Base-by-base conservation (phyloP, 2,888 invertebrate genomes). In the Seladonia tumulorum region DNA sequence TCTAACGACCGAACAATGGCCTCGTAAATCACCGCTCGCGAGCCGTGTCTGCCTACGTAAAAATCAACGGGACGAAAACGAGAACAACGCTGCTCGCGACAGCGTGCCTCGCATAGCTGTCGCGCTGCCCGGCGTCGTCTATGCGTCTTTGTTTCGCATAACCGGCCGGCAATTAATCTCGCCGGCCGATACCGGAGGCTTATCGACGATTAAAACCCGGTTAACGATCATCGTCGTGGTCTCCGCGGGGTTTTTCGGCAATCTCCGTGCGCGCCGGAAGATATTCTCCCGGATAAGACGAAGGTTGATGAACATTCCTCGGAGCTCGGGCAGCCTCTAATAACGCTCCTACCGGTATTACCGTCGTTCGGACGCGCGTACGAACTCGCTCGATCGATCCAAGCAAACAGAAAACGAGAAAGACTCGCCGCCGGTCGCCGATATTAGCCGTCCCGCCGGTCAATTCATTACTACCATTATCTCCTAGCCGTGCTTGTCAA, bases 1-100 rank as follows among this genome's bases (percentile, higher is more conserved):
- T 78, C 82, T 80, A 82, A 82, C 82, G 70, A 82, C 57, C 14
- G 77, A 86, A 87, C 87, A 86, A 87, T 86, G 76, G 87, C 71
- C 87, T 53, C 87, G 76, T 87, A 87, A 87, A 87, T 86, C 87
- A 74, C 29, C 49, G 25, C 16, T 49, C 71, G 71, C 86, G 73
- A 57, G 76, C 76, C 76, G 76, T 78, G 63, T 75, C 77, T 80
- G 80, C 80, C 86, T 25, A 86, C 87, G 79, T 82, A 80, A 82
- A 86, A 83, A 86, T 86, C 63, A 7, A 29, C 63, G n/a, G 68
- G 80, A 82, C 68, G 83, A 77, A 87, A 87, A 87, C 60, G 77
- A 80, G 79, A 83, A 87, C 79, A 77, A 85, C 76, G 53, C 22
- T 53, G 83, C 47, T 66, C 68, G 77, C 29, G 75, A 84, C 77